Evolutionary conservation across 2,113 vertebrate genomes (phyloP).

Genomic region (Gambusia affinis): DNA sequence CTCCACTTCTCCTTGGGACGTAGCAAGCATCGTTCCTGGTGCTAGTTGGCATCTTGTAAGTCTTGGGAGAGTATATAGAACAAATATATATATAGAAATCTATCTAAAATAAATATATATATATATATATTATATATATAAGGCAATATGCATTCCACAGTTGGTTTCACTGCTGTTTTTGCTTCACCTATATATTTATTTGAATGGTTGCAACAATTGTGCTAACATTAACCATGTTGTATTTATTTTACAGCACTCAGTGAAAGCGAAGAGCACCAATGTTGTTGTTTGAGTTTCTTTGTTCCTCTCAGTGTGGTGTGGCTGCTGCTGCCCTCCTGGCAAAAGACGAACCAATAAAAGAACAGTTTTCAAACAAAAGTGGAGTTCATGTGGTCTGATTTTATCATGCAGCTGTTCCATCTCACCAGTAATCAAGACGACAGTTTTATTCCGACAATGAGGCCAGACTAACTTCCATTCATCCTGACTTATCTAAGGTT

Average conservation of each 20-base stretch:
- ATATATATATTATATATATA: constrained; percentile 73
- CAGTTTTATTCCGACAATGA: too few relatives aligned
- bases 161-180: constrained; percentile 66
- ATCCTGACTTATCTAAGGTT: too few relatives aligned
- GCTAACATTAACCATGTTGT: constrained; percentile 35
- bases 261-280: constrained; percentile 56
- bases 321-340: constrained; percentile 68
- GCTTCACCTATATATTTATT: constrained; percentile 80
- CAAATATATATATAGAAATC: constrained; percentile 78
- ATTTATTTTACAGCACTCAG: constrained; percentile 77
- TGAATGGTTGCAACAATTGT: constrained; percentile 67
- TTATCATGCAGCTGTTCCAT: not conserved
- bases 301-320: constrained; percentile 67
- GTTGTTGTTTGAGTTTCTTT: constrained; percentile 51
- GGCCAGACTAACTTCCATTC: too few relatives aligned
- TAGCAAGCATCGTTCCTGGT: constrained; percentile 77
- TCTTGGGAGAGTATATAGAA: constrained; percentile 78
- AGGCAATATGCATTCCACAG: constrained; percentile 77
- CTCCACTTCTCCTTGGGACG: constrained; percentile 61
- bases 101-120: constrained; percentile 79
- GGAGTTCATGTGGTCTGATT: not conserved
- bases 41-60: constrained; percentile 79
- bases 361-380: constrained; percentile 60
- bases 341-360: constrained; percentile 77
- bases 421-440: too few relatives aligned